Conservation (phyloP, 35 echinoderm and acorn worm species). For the Heliocidaris erythrogramma region DNA sequence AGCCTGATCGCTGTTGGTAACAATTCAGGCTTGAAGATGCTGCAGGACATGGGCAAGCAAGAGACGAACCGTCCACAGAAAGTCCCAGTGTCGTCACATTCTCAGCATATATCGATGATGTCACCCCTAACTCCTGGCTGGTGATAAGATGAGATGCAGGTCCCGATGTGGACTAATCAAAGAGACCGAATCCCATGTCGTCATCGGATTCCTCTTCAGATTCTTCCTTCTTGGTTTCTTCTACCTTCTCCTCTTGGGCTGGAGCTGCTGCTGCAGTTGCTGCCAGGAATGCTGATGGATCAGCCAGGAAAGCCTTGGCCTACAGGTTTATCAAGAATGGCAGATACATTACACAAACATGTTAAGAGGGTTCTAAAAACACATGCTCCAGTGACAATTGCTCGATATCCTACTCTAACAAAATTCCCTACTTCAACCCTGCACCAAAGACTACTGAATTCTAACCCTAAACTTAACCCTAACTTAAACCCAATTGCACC, state of each 20-base stretch:
- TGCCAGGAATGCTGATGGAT: constrained; percentile 86
- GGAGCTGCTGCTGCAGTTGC: constrained; percentile 67
- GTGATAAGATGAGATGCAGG: background rate
- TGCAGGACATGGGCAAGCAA: background rate
- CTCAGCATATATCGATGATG: background rate
- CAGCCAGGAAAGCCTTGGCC: constrained; percentile 91
- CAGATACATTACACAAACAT: background rate
- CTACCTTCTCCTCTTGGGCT: constrained; percentile 48
- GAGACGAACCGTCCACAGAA: background rate
- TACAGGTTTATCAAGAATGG: background rate
- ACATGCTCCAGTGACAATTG: too few relatives aligned
- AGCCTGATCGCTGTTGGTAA: background rate
- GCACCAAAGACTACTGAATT: too few relatives aligned
- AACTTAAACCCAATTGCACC: too few relatives aligned
- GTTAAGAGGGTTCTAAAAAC: background rate
- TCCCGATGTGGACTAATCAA: constrained; percentile 67
- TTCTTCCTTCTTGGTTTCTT: constrained; percentile 67
- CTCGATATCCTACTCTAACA: too few relatives aligned
- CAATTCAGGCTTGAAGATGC: background rate
- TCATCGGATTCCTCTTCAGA: constrained; percentile 86
- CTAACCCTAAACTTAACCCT: too few relatives aligned
- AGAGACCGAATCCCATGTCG: constrained; percentile 98
- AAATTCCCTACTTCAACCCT: too few relatives aligned
- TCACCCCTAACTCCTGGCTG: background rate
- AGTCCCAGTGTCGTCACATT: background rate